Base-by-base conservation (phyloP, 2,113 vertebrate genomes). In the Pachycephala philippinensis region DNA sequence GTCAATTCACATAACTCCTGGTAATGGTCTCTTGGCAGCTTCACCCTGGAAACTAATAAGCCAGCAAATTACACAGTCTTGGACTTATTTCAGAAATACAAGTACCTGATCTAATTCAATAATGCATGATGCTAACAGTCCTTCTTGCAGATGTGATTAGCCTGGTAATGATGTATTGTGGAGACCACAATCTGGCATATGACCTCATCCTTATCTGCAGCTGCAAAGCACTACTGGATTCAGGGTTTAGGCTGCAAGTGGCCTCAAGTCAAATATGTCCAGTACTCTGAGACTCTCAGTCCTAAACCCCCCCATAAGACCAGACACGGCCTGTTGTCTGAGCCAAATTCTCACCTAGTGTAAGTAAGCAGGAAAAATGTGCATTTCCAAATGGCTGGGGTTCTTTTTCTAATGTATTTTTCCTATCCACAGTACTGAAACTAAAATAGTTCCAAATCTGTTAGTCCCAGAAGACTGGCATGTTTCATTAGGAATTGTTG, bases 31-130 rank as follows among this genome's bases (percentile, higher is more conserved):
- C 83, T 94, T 96, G 96, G 92, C 88, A 93, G 92, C 66, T 79
- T 94, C 84, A 89, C 61, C 59, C 77, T 95, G 72, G 69, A 92
- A 96, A 94, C 69, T 79, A 95, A 82, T 89, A 95, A 89, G 61
- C 83, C 93, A 85, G 72, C 93, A 94, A 95, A 97, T 94, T 84
- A 91, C 61, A 86, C 1, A 49, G 74, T 69, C 86, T 84, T 97
- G 96, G 96, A 84, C 69, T 84, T 89, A 45, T 90, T 96, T 97
- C 96, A 96, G 92, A 93, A 94, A 94, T 35, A 76, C 69, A 82
- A 95, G 88, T 90, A 96, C 95, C 95, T 96, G 93, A 93, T 96
- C 96, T 96, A 90, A 92, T 97, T 94, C 92, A 97, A 92, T 97
- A 96, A 93, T 21, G 83, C 86, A 87, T 59, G 86, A 95, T 26